Conservation (phyloP, 2,113 vertebrate species). For the Cochlearius cochlearius region DNA sequence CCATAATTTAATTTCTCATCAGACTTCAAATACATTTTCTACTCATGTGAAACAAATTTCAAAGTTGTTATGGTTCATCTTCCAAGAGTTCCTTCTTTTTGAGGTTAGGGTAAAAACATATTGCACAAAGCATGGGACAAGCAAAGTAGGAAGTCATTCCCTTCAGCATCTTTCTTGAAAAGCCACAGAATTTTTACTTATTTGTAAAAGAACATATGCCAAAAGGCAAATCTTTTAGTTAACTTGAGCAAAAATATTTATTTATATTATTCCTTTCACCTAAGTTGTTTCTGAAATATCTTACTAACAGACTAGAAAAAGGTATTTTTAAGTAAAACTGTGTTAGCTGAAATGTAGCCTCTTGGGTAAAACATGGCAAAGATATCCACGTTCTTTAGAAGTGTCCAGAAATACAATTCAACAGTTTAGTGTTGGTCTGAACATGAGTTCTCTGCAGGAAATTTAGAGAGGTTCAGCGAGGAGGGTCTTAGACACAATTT, state of each 20-base stretch:
- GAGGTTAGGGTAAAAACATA: not conserved
- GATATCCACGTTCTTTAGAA: not conserved
- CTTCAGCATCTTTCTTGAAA: not conserved
- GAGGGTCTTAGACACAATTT: not conserved
- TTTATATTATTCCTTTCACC: not conserved
- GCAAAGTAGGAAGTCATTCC: not conserved
- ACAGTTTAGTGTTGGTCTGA: not conserved
- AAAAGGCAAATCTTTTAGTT: not conserved
- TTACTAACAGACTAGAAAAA: not conserved
- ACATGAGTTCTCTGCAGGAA: not conserved
- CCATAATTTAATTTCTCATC: constrained; percentile 15
- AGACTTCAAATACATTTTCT: constrained; percentile 44
- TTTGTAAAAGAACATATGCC: not conserved
- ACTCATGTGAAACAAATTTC: constrained; percentile 39
- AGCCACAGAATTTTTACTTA: not conserved
- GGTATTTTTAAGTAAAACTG: not conserved
- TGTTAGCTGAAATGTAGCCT: not conserved
- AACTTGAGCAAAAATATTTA: not conserved
- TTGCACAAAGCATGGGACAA: not conserved
- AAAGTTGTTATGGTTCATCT: not conserved
- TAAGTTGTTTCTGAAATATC: not conserved
- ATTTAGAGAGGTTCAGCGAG: not conserved
- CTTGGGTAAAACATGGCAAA: not conserved
- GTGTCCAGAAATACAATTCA: not conserved
- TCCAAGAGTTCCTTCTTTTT: not conserved